Evolutionary conservation across 2,113 vertebrate species (phyloP), one percentile per base, ranked within the genome.

Genomic region (Chaetodon trifascialis): DNA sequence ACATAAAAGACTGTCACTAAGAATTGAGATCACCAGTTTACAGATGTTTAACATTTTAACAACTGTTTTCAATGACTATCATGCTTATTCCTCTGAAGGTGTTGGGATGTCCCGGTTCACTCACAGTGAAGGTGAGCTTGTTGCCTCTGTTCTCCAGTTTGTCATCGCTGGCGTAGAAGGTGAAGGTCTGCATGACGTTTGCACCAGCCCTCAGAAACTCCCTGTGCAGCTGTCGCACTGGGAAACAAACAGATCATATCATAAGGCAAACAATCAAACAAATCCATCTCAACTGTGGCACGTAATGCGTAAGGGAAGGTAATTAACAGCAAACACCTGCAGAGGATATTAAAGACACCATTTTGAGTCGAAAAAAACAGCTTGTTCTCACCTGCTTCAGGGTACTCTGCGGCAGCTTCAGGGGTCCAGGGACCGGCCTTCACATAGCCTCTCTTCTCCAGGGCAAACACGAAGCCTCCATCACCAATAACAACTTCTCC

Each of bases 391-490:
- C 98, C 98, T 90, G 98, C 97, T 92, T 99, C 97, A 1, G 98
- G 98, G 81, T 99, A 82, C 89, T 99, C 97, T 44, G 96, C 95
- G 0, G 97, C 87, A 2, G 98, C 97, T 86, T 99, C 98, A 0
- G 97, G 98, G 46, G 98, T 99, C 98, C 98, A 99, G 47, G 98
- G 98, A 1, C 98, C 98, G 2, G 98, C 98, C 92, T 99, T 99
- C 42, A 99, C 98, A 0, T 98, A 99, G 54, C 98, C 98, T 69
- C 98, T 95, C 89, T 99, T 99, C 94, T 99, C 98, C 91, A 99
- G 96, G 4, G 97, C 97, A 81, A 99, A 96, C 84, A 99, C 98
- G 86, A 99, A 99, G 2, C 98, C 98, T 71, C 98, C 98, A 83
- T 99, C 98, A 71, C 98, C 98, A 1, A 99, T 97, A 69, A 99